Base-by-base conservation (phyloP, 2,888 invertebrate genomes). In the Pasiphila rectangulata region DNA sequence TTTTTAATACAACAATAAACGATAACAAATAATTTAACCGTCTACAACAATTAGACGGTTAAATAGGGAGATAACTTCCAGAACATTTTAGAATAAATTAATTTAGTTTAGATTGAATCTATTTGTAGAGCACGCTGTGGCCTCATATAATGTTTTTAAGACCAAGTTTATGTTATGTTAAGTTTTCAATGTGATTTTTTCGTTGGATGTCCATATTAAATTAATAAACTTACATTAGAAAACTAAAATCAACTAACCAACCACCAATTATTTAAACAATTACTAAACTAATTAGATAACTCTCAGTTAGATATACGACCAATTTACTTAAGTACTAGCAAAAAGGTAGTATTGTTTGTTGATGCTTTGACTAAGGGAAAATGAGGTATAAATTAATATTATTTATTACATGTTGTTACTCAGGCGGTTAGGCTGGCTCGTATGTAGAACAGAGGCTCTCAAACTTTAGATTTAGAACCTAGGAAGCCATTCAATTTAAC, bases 331-430 rank as follows among this genome's bases (percentile, higher is more conserved):
- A 34, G 38, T 27, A 30, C 17, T n/a, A 34, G 15, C n/a, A 17
- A 23, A 50, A 32, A 47, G 29, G 3, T n/a, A 32, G 24, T 6
- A 13, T 15, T 32, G 20, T 41, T 27, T 41, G 45, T 25, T 17
- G 13, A 36, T 46, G 38, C 42, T 46, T 42, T 38, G 42, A 46
- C 46, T 50, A 36, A 44, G 48, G 56, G 57, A 68, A 71, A 66
- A 68, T 67, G 57, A 63, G 54, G 39, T 51, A 67, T 73, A 70
- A 72, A 70, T 69, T 62, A 70, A 55, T 54, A 58, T 61, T 56
- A 64, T 60, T 61, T 66, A 66, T 62, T 56, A 47, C 54, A 55
- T 32, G 47, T 46, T 54, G 40, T 52, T 50, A 51, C 49, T 53
- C 24, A 10, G 20, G 10, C 30, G 17, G 46, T 54, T 46, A 17